Conservation (phyloP, 1,140 invertebrate species). For the Plodia interpunctella region DNA sequence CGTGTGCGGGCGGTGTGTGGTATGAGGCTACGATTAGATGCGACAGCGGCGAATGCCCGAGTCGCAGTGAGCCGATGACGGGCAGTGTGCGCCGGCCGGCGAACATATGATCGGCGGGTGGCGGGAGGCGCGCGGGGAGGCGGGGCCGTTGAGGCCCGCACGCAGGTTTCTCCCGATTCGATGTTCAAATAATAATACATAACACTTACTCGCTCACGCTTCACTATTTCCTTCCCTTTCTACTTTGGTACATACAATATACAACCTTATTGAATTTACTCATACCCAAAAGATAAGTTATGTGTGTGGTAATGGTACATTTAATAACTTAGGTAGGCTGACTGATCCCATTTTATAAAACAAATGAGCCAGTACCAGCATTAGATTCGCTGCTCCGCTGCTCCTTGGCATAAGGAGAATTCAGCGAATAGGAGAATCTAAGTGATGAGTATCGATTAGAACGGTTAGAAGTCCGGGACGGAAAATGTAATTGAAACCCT, state of each 20-base stretch:
- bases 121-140: constrained; percentile 43
- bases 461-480: too few species aligned
- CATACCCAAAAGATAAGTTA: not conserved
- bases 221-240: constrained; percentile 26
- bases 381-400: too few species aligned
- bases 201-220: constrained; percentile 60
- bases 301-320: not conserved
- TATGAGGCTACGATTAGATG: constrained; percentile 37
- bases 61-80: constrained; percentile 59
- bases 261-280: not conserved
- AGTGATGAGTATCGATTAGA: too few species aligned
- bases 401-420: too few species aligned
- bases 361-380: too few species aligned
- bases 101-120: constrained; percentile 71
- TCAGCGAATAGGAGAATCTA: too few species aligned
- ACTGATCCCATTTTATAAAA: too few species aligned
- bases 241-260: constrained; percentile 9
- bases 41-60: constrained; percentile 64
- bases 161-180: constrained; percentile 74
- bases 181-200: constrained; percentile 70
- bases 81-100: constrained; percentile 34
- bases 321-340: too few species aligned
- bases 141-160: constrained; percentile 68
- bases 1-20: constrained; percentile 29
- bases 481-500: too few species aligned